Evolutionary conservation across 1,140 invertebrate genomes (phyloP).

Genomic region (Cyclargus thomasi): DNA sequence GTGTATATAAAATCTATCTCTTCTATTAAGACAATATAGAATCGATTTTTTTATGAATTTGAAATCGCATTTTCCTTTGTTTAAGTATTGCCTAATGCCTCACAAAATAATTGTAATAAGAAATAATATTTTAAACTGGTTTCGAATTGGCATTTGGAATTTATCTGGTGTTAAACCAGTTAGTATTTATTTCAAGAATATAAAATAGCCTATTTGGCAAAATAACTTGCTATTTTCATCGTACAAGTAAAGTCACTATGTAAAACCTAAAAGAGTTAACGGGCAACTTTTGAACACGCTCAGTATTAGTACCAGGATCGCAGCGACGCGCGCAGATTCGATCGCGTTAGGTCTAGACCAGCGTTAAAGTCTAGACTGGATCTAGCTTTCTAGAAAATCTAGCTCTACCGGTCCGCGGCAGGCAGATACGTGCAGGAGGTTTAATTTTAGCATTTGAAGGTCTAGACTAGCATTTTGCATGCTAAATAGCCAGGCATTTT

Average conservation of each 20-base stretch:
- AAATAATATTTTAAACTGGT: too few relatives aligned
- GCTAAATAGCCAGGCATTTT: background rate
- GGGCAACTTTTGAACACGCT: background rate
- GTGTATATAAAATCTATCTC: too few relatives aligned
- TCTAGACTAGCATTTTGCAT: background rate
- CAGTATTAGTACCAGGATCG: background rate
- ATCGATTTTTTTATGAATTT: too few relatives aligned
- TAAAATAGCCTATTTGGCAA: background rate
- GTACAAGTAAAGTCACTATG: too few relatives aligned
- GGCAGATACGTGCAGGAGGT: conserved; percentile 11
- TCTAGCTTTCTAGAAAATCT: conserved; percentile 13
- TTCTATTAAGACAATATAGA: too few relatives aligned
- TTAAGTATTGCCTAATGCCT: too few relatives aligned
- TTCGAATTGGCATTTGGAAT: background rate
- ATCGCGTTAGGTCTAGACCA: conserved; percentile 4
- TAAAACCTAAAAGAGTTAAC: background rate
- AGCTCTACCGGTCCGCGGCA: conserved; percentile 13
- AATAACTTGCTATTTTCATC: too few relatives aligned
- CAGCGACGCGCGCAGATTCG: background rate
- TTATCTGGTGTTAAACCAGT: background rate
- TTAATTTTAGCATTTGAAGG: background rate
- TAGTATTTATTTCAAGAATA: background rate
- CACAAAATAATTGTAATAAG: too few relatives aligned
- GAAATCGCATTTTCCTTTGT: too few relatives aligned
- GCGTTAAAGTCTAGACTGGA: background rate